These are phyloP conservation scores for Oryzias sinensis DNA, from an alignment of 2,797 vertebrate genomes.

Conservation along the genomic window DNA sequence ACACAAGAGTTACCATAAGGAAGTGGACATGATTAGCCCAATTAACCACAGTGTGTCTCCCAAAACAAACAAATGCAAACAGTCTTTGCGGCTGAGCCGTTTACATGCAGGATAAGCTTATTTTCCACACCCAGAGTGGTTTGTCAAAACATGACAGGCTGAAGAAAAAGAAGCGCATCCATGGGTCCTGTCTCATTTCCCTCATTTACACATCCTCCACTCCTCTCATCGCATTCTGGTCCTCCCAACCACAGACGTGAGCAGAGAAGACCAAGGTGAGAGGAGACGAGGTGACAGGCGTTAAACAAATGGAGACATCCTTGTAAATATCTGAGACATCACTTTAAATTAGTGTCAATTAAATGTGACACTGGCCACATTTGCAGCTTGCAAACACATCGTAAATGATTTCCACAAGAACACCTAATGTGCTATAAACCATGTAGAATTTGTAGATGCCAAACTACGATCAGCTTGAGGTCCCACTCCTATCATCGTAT, in stretches of 20 bases:
- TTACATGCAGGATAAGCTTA: conserved; percentile 51
- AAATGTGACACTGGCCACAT: neutral
- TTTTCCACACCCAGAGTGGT: conserved; percentile 48
- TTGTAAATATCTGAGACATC: neutral
- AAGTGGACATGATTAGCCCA: conserved; percentile 30
- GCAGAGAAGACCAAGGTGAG: neutral
- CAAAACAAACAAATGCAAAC: conserved; percentile 34
- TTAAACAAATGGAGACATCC: neutral
- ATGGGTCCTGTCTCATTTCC: neutral
- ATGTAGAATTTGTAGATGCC: neutral
- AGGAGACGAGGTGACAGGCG: neutral
- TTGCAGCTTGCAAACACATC: neutral
- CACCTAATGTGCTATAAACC: neutral
- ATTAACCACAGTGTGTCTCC: conserved; percentile 45
- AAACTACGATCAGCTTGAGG: neutral
- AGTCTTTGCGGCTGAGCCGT: conserved; percentile 33
- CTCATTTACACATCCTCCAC: neutral
- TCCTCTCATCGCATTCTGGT: neutral
- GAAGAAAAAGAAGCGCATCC: conserved; percentile 3
- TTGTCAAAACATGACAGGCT: conserved; percentile 58
- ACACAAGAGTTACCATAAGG: neutral
- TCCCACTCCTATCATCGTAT: too few species aligned
- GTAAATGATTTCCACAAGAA: neutral
- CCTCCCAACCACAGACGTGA: neutral
- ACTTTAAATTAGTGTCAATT: neutral